A percentile compares a stretch with the other conserved stretches of the same genome.
Evolutionary conservation across 2,113 vertebrate species (phyloP).

Genomic region (Ptilonorhynchus violaceus): DNA sequence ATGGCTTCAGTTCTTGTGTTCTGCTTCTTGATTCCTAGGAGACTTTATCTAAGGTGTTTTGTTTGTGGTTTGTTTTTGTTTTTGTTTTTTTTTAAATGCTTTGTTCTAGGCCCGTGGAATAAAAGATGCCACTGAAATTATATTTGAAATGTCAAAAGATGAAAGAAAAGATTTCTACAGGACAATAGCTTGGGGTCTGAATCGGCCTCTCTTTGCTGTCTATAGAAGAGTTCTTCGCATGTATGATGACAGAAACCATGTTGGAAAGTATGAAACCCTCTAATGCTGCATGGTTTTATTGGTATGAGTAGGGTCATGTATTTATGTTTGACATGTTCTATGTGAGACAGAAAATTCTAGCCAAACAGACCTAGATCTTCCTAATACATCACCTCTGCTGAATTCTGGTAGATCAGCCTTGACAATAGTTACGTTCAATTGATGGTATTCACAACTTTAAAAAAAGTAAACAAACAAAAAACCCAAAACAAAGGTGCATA

Average conservation of each 20-base stretch:
- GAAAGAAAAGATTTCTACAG: conserved; percentile 99
- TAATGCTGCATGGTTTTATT: conserved; percentile 65
- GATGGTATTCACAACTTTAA: background rate
- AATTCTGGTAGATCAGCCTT: background rate
- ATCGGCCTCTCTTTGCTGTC: conserved; percentile 95
- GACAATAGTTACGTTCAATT: background rate
- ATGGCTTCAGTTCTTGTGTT: background rate
- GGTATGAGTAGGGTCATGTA: conserved; percentile 28
- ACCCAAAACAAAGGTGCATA: background rate
- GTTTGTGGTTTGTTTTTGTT: conserved; percentile 30
- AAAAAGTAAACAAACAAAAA: background rate
- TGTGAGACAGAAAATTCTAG: background rate
- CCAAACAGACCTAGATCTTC: background rate
- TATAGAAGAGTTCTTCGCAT: conserved; percentile 96
- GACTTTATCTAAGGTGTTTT: conserved; percentile 16
- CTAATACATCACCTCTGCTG: background rate
- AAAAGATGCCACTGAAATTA: conserved; percentile 96
- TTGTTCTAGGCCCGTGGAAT: conserved; percentile 88
- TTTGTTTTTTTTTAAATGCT: conserved; percentile 30
- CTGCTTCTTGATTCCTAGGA: conserved; percentile 27
- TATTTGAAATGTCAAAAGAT: conserved; percentile 99
- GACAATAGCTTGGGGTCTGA: conserved; percentile 94
- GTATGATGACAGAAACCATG: conserved; percentile 99
- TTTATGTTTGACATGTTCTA: background rate
- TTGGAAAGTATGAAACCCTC: conserved; percentile 91